Conservation (phyloP, 2,113 vertebrate genomes). For the Machaerirhynchus nigripectus region DNA sequence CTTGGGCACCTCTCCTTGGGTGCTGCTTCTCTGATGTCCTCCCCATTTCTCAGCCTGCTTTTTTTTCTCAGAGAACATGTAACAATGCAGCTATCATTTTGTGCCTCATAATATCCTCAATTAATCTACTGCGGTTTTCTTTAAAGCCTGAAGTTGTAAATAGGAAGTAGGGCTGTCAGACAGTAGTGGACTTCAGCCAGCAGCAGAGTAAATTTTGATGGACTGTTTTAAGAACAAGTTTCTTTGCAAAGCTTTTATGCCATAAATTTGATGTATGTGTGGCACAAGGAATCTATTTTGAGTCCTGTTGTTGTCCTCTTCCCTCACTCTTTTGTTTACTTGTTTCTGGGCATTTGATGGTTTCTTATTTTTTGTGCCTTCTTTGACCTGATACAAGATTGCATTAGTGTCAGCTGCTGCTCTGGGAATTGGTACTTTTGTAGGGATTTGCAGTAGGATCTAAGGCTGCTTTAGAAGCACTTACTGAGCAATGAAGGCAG, state of each 20-base stretch:
- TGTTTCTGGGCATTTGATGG: background rate
- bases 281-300: conserved; percentile 7
- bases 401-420: background rate
- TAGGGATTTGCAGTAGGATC: background rate
- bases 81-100: background rate
- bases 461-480: background rate
- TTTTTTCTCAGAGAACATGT: background rate
- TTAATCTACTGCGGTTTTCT: background rate
- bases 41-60: background rate
- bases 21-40: background rate
- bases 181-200: background rate
- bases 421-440: background rate
- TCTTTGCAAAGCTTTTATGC: background rate
- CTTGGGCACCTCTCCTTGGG: background rate
- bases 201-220: background rate
- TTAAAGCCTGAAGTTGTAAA: background rate
- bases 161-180: background rate
- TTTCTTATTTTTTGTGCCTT: background rate
- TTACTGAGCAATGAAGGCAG: background rate
- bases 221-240: background rate
- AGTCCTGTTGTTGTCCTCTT: background rate
- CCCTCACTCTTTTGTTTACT: background rate
- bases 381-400: background rate
- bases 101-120: background rate
- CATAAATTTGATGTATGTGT: background rate